phyloP scores from a whole-genome alignment of 1,140 invertebrate genomes.

The Medauroidea extradentata region DNA sequence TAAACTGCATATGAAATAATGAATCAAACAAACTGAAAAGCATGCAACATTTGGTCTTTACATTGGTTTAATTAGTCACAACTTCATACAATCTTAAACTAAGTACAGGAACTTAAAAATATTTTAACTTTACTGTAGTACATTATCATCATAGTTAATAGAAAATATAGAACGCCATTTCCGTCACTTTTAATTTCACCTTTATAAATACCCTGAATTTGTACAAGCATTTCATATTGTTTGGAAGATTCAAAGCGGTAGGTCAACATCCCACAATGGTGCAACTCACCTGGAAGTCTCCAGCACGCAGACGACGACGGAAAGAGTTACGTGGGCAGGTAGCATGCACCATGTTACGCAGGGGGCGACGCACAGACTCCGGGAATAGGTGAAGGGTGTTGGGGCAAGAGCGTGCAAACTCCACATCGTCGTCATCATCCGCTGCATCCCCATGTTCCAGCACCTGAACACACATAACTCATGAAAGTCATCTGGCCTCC shows the following conservation, averaged over 20 bases:
- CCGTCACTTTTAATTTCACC: no score
- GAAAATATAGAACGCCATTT: no score
- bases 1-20: no score
- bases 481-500: slow-evolving; percentile 21
- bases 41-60: no score
- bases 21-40: no score
- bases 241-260: not conserved
- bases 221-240: no score
- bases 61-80: no score
- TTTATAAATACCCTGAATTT: no score
- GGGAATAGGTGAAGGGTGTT: slow-evolving; percentile 79
- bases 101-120: no score
- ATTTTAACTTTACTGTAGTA: no score
- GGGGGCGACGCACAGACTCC: slow-evolving; percentile 65
- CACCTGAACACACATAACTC: not conserved
- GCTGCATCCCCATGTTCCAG: slow-evolving; percentile 14
- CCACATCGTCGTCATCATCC: slow-evolving; percentile 33
- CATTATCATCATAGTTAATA: no score
- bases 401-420: slow-evolving; percentile 73
- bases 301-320: slow-evolving; percentile 61
- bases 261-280: not conserved
- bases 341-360: slow-evolving; percentile 82
- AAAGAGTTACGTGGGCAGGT: slow-evolving; percentile 62
- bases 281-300: slow-evolving; percentile 58
- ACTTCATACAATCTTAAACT: no score